These are phyloP conservation scores for Nansenia antarctica DNA, from an alignment of 2,113 vertebrate species.

Conservation along the genomic window DNA sequence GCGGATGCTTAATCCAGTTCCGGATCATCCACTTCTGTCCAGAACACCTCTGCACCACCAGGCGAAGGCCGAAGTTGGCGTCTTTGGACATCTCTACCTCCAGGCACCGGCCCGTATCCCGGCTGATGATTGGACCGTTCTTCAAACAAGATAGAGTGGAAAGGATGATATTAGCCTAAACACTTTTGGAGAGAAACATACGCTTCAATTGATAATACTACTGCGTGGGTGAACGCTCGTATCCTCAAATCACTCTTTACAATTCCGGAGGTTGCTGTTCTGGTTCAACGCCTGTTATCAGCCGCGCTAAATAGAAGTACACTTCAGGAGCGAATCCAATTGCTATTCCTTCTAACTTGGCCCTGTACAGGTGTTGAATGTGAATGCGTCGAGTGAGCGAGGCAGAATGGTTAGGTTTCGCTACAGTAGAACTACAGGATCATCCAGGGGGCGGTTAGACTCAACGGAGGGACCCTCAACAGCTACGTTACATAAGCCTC, in stretches of 20 bases:
- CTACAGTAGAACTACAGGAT: too few relatives aligned
- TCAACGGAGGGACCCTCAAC: neutral
- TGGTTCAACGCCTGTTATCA: neutral
- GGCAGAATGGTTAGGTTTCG: neutral
- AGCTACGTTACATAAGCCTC: too few relatives aligned
- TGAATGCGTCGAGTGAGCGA: neutral
- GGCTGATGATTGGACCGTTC: conserved; percentile 96
- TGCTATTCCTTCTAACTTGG: neutral
- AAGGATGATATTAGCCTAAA: neutral
- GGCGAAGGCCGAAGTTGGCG: conserved; percentile 93
- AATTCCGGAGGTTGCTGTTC: neutral
- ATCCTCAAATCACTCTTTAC: neutral
- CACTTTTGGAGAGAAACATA: neutral
- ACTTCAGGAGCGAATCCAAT: too few relatives aligned
- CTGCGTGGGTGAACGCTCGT: too few relatives aligned
- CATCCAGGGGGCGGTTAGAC: too few relatives aligned
- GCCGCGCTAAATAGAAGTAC: neutral
- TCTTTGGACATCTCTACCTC: conserved; percentile 98
- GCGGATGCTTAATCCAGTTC: conserved; percentile 92
- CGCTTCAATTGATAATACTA: neutral
- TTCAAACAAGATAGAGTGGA: conserved; percentile 52
- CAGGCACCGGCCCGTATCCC: conserved; percentile 93
- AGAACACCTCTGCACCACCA: conserved; percentile 94
- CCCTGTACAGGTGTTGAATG: neutral
- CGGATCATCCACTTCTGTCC: conserved; percentile 99